Evolutionary conservation across 2,797 vertebrate species (phyloP).

Genomic region (Mormyrops attenuatus): DNA sequence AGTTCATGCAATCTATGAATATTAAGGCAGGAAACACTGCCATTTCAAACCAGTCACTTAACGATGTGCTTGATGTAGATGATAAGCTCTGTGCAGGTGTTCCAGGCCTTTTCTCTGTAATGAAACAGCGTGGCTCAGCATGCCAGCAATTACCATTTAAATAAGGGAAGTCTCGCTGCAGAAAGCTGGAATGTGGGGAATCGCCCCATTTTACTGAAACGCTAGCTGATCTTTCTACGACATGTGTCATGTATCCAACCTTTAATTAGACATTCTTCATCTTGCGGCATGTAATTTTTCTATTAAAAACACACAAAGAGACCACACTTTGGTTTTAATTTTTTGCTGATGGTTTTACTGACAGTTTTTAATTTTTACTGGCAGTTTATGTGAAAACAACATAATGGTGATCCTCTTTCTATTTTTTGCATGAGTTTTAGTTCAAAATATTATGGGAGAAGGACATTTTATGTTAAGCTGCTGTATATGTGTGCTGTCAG

Average conservation of each 20-base stretch:
- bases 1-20: neutral
- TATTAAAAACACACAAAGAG: neutral
- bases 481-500: neutral
- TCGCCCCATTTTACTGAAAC: conserved; percentile 24
- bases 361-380: neutral
- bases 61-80: neutral
- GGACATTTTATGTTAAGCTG: neutral
- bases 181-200: conserved; percentile 17
- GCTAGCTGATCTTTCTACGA: conserved; percentile 33
- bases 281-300: neutral
- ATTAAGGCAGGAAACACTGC: neutral
- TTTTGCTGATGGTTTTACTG: neutral
- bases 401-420: neutral
- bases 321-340: neutral
- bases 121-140: conserved; percentile 25
- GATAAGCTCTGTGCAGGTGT: conserved; percentile 17
- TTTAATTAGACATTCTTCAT: conserved; percentile 39
- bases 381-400: neutral
- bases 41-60: conserved; percentile 16
- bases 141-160: conserved; percentile 30
- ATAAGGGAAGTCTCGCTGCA: conserved; percentile 25
- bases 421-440: neutral
- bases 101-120: conserved; percentile 9
- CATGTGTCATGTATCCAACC: conserved; percentile 39
- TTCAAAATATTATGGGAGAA: neutral